Evolutionary conservation across 2,888 invertebrate genomes (phyloP), one percentile per base, ranked within the genome.

Genomic region (Diarsia brunnea): DNA sequence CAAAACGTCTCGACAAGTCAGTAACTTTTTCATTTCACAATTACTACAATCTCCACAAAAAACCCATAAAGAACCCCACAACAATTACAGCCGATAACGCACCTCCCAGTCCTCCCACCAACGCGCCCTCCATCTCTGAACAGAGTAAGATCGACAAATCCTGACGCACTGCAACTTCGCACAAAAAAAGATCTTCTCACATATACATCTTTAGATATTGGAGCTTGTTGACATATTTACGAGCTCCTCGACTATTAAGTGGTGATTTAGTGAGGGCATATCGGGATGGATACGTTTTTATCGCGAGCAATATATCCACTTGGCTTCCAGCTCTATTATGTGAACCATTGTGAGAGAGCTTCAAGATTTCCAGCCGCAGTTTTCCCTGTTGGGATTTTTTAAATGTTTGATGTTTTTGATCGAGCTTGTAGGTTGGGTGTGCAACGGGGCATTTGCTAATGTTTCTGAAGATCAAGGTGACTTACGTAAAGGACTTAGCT

Each of bases 271-370:
- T 94, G 94, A 89, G 91, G 92, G 94, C 95, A 95, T 95, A 96
- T 95, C 96, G 92, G 94, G 96, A 96, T 96, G 96, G 96, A 96
- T 96, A 94, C 96, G 95, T 96, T 96, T 96, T 96, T 96, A 96
- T 96, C 96, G 96, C 88, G 87, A 89, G 89, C 95, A 91, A 95
- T 95, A 95, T 95, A 96, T 95, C 95, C 95, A 94, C 89, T 90
- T 88, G 92, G 93, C 92, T 94, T 92, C 90, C 87, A 88, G 93
- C 92, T 95, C 93, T 93, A 95, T 95, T 95, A 95, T 94, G 92
- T 92, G 91, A 88, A 87, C 91, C 92, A 92, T 93, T 94, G 93
- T 92, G 88, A 85, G 88, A 75, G 78, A 83, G 80, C 77, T 85
- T 79, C 78, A 87, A 88, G 84, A 88, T 88, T 88, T 88, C 87